Base-by-base conservation (phyloP, 35 echinoderm and acorn worm genomes). In the Apostichopus californicus region DNA sequence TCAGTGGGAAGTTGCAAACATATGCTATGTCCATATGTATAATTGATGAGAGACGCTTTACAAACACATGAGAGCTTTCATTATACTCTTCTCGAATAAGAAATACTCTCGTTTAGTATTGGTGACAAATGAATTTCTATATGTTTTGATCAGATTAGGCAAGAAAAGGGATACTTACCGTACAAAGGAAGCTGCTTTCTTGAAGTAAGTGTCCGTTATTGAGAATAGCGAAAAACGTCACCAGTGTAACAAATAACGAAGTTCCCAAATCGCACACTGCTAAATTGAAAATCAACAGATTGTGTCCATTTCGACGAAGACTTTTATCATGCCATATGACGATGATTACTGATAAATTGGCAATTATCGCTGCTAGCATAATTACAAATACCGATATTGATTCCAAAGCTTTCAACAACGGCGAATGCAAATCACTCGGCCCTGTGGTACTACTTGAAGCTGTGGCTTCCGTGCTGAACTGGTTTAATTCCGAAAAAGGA, bases 281-380 rank as follows among this genome's bases (percentile, higher is more conserved):
- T 8, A 94, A 87, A 79, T 94, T 94, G 20, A 94, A 34, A 56
- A 94, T 89, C 56, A 94, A 26, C 11, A 94, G 10, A 52, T 94
- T 94, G 34, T 94, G 93, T 34, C 56, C 57, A 52, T 90, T 94
- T 58, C 82, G 77, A 80, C 93, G 80, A 28, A 94, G 46, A 17
- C 63, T 94, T 0, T 63, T 57, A 21, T 81, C 75, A 55, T 54
- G 64, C 3, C 70, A 5, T 6, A 94, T 55, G 56, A 66, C 77
- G 57, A 79, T 72, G 57, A 94, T 90, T 1, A 78, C 71, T 52
- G 82, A 59, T 79, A 82, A 56, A 80, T 94, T 94, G 55, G 71
- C 59, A 4, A 83, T 5, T 0, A 94, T 34, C 15, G 93, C 53
- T 28, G 56, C 58, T 17, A 81, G 11, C 73, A 94, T 80, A 9